Evolutionary conservation across 1,140 invertebrate genomes (phyloP).

Genomic region (Nomia melanderi): DNA sequence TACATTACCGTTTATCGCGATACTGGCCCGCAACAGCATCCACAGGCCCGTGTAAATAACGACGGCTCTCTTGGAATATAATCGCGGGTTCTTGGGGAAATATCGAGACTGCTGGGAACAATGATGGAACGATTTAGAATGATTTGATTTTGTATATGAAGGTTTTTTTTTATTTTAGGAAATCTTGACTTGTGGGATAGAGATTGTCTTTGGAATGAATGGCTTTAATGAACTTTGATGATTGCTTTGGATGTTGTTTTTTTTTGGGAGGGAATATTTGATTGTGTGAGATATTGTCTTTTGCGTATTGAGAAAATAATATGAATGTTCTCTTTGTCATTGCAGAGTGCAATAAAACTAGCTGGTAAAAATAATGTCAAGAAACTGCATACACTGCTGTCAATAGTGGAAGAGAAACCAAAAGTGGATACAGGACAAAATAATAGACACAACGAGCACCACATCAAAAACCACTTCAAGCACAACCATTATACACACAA

Average conservation of each 20-base stretch:
- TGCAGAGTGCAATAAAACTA: conserved; percentile 83
- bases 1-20: conserved; percentile 33
- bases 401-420: conserved; percentile 82
- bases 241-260: no score
- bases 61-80: not conserved
- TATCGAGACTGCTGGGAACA: not conserved
- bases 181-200: not conserved
- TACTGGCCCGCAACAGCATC: conserved; percentile 23
- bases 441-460: conserved; percentile 81
- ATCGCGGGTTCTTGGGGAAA: not conserved
- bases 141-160: not conserved
- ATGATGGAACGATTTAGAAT: no score
- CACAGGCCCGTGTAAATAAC: conserved; percentile 17
- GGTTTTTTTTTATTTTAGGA: no score
- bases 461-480: conserved; percentile 80
- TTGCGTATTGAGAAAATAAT: not conserved
- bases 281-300: not conserved
- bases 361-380: conserved; percentile 83
- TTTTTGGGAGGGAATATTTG: no score
- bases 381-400: conserved; percentile 80
- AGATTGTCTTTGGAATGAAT: not conserved
- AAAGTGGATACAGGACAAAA: conserved; percentile 83
- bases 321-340: conserved; percentile 54
- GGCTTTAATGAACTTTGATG: no score
- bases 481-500: conserved; percentile 80